phyloP scores from a whole-genome alignment of 2,113 vertebrate species.

The Neolamprologus fasciatus region DNA sequence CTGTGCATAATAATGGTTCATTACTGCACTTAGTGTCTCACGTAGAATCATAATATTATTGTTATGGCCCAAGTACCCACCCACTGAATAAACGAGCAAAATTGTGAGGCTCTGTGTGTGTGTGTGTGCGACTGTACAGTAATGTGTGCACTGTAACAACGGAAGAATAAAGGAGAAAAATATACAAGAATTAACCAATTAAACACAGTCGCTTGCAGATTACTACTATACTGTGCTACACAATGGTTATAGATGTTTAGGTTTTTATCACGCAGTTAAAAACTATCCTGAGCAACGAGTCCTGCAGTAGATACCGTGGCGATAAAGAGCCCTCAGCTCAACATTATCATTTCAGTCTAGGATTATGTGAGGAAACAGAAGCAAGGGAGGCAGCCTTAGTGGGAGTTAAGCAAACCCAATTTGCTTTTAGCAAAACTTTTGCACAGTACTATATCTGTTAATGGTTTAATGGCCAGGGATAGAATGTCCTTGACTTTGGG shows the following conservation, averaged over 20 bases:
- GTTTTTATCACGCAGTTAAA: neutral
- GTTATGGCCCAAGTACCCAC: neutral
- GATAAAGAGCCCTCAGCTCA: neutral
- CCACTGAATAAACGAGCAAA: constrained; percentile 1
- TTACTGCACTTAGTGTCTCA: constrained; percentile 25
- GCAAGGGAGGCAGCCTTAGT: neutral
- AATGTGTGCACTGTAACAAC: neutral
- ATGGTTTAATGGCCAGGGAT: constrained; percentile 22
- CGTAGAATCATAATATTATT: constrained; percentile 15
- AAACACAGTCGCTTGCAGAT: constrained; percentile 6
- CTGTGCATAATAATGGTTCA: constrained; percentile 24
- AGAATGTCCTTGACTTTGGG: constrained; percentile 9
- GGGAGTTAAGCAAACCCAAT: neutral
- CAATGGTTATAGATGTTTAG: neutral
- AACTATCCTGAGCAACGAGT: neutral
- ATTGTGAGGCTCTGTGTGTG: neutral
- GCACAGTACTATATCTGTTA: neutral
- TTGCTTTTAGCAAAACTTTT: neutral
- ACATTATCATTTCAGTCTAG: neutral
- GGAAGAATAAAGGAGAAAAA: neutral
- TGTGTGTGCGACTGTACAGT: neutral
- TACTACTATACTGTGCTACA: neutral
- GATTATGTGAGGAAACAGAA: neutral
- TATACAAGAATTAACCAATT: constrained; percentile 1
- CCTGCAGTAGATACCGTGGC: neutral